These are phyloP conservation scores for Tuberolachnus salignus DNA, from an alignment of 2,888 invertebrate species.

Conservation along the genomic window DNA sequence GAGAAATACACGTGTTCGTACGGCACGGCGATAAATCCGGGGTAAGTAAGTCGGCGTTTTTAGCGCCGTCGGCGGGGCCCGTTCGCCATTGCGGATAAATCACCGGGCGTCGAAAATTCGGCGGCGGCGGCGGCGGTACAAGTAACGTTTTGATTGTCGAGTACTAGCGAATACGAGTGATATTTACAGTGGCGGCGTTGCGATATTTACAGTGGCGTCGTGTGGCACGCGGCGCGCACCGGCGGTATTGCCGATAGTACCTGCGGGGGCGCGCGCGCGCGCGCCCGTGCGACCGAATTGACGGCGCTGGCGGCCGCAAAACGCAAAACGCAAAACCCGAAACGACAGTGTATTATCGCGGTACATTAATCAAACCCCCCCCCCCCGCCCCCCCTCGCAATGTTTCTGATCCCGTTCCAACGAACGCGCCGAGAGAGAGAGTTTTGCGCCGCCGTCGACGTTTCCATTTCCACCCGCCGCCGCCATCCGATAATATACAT, in stretches of 20 bases:
- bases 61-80: neutral
- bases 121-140: neutral
- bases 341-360: constrained; percentile 49
- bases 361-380: constrained; percentile 52
- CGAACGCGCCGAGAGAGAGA: neutral
- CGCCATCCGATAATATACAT: too few relatives aligned
- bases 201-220: too few relatives aligned
- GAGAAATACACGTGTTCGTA: too few relatives aligned
- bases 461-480: neutral
- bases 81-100: constrained; percentile 23
- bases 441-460: neutral
- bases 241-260: neutral
- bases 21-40: too few relatives aligned
- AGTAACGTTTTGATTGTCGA: too few relatives aligned
- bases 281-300: constrained; percentile 40
- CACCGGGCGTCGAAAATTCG: constrained; percentile 33
- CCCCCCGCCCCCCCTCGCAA: too few relatives aligned
- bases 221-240: neutral
- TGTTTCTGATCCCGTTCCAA: constrained; percentile 53
- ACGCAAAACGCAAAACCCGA: constrained; percentile 38
- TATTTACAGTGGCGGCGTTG: too few relatives aligned
- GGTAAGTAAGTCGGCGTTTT: neutral
- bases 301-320: constrained; percentile 30
- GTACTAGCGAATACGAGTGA: too few relatives aligned
- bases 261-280: too few relatives aligned